Evolutionary conservation across 2,797 vertebrate species (phyloP).

Genomic region (Apodemus agrarius): DNA sequence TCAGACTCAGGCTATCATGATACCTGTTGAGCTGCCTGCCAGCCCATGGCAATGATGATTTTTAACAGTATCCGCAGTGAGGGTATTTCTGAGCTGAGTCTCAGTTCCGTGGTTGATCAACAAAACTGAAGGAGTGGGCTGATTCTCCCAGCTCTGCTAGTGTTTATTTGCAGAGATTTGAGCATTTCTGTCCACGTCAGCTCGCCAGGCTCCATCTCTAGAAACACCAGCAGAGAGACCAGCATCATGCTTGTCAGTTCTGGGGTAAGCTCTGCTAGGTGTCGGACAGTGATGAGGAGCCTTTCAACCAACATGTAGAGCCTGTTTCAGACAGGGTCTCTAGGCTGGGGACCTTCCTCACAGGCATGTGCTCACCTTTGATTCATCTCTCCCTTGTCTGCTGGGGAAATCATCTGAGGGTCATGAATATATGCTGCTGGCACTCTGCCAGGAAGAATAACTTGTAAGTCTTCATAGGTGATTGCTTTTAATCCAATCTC

Average conservation of each 20-base stretch:
- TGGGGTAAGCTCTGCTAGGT: not conserved
- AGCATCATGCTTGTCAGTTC: not conserved
- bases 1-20: not conserved
- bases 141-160: not conserved
- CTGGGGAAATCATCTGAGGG: slow-evolving; percentile 16
- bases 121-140: not conserved
- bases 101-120: not conserved
- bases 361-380: slow-evolving; percentile 28
- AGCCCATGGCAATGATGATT: not conserved
- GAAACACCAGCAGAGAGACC: not conserved
- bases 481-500: slow-evolving; percentile 48
- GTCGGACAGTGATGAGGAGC: not conserved
- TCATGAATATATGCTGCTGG: slow-evolving; percentile 5
- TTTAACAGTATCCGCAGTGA: not conserved
- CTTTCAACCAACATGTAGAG: slow-evolving; percentile 1
- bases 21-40: not conserved
- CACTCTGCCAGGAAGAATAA: slow-evolving; percentile 43
- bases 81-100: not conserved
- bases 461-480: slow-evolving; percentile 42
- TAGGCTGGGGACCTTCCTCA: not conserved
- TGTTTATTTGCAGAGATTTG: slow-evolving; percentile 15
- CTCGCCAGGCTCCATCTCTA: not conserved
- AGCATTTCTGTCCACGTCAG: not conserved
- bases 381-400: not conserved
- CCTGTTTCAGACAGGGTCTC: slow-evolving; percentile 9